Percentiles rank a stretch among this genome's conserved stretches.
These are phyloP conservation scores for Drosophila prosaltans DNA, from an alignment of 1,140 invertebrate genomes.

Conservation along the genomic window DNA sequence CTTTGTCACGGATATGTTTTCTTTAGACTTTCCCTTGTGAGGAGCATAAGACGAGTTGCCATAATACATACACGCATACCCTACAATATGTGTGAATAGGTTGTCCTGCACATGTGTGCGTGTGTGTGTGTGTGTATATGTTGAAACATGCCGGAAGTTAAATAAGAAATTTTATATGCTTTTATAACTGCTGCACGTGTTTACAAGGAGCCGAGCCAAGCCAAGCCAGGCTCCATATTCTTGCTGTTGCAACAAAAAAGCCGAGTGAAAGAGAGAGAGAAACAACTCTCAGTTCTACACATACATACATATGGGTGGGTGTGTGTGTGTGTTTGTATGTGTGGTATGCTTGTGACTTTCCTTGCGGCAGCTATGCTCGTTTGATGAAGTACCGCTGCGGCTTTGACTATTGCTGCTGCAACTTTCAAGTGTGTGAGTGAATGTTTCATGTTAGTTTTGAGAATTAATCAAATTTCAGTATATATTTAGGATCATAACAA, in stretches of 20 bases:
- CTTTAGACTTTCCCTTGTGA: conserved; percentile 58
- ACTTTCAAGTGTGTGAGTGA: conserved; percentile 47
- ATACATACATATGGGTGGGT: conserved; percentile 14
- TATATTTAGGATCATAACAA: background rate
- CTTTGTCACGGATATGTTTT: conserved; percentile 81
- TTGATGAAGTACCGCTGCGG: conserved; percentile 72
- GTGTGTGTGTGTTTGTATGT: conserved; percentile 1
- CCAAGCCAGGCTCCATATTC: conserved; percentile 26
- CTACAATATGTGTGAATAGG: background rate
- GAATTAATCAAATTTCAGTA: conserved; percentile 51
- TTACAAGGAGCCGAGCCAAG: conserved; percentile 54
- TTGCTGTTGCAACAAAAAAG: conserved; percentile 34
- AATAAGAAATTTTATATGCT: conserved; percentile 81
- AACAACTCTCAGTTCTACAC: no score
- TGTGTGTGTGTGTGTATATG: conserved; percentile 28
- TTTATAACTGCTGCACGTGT: conserved; percentile 77
- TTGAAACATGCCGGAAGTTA: conserved; percentile 74
- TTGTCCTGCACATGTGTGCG: background rate
- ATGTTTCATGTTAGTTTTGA: conserved; percentile 18
- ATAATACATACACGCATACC: background rate
- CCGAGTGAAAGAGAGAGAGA: conserved; percentile 17
- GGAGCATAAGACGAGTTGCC: conserved; percentile 44
- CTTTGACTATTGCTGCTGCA: conserved; percentile 49
- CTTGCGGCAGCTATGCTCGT: conserved; percentile 62
- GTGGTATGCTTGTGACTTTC: conserved; percentile 30